Conservation (phyloP, 2,888 invertebrate species). For the Cremastinae sp. region DNA sequence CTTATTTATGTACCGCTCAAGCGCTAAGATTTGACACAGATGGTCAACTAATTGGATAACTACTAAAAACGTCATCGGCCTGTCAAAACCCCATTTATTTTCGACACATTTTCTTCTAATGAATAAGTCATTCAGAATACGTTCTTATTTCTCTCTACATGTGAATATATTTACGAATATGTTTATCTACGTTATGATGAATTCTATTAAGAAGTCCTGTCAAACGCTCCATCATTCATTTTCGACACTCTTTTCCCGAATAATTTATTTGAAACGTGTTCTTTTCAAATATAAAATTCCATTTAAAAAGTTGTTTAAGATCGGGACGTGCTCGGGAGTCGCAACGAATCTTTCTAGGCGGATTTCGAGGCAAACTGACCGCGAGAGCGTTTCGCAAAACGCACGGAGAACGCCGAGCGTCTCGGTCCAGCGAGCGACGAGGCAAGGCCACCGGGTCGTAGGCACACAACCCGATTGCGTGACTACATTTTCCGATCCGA, state of each 20-base stretch:
- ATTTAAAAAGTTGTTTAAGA: neutral
- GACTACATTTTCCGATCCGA: conserved; percentile 47
- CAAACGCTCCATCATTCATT: too few species aligned
- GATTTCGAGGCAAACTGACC: conserved; percentile 8
- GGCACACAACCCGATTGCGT: conserved; percentile 70
- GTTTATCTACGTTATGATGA: too few species aligned
- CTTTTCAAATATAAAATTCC: neutral
- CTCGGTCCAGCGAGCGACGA: conserved; percentile 72
- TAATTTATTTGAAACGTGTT: neutral
- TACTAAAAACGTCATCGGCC: too few species aligned
- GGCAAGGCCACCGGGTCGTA: conserved; percentile 75
- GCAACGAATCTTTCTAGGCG: too few species aligned
- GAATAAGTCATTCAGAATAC: too few species aligned
- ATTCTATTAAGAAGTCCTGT: too few species aligned
- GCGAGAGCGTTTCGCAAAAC: conserved; percentile 51
- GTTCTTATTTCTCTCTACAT: too few species aligned
- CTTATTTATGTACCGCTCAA: neutral
- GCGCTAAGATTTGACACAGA: neutral
- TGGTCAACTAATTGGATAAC: conserved; percentile 20
- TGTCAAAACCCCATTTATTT: too few species aligned
- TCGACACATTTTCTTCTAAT: too few species aligned
- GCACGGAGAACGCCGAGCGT: conserved; percentile 59
- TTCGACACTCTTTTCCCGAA: neutral
- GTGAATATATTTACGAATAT: too few species aligned
- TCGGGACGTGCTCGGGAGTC: neutral